Evolutionary conservation across 2,888 invertebrate species (phyloP).

Genomic region (Drosophila nigritarsus): DNA sequence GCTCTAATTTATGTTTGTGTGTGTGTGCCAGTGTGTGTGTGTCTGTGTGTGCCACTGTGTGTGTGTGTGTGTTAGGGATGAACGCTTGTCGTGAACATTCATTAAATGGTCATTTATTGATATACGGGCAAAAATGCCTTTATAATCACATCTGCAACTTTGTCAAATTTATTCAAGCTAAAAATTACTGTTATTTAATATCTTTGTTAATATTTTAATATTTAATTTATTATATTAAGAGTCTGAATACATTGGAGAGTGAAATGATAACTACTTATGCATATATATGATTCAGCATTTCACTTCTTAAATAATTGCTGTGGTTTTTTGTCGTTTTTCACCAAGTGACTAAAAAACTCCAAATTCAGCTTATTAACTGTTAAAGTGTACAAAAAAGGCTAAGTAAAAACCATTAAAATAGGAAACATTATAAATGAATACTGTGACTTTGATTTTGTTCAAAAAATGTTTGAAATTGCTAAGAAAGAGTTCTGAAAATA

Average conservation of each 20-base stretch:
- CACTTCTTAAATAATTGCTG: background rate
- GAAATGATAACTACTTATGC: background rate
- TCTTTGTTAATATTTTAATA: background rate
- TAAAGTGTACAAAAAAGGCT: no score
- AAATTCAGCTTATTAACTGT: no score
- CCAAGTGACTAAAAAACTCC: background rate
- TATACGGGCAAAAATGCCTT: background rate
- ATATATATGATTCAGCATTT: background rate
- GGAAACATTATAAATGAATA: background rate
- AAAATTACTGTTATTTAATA: background rate
- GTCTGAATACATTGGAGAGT: background rate
- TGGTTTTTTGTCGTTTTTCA: background rate
- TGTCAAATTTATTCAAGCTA: background rate
- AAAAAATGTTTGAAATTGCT: background rate
- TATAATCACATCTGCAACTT: background rate
- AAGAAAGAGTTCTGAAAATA: background rate
- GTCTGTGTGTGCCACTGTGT: conserved; percentile 1
- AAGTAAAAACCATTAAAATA: no score
- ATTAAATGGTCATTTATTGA: background rate
- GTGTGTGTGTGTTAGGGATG: conserved; percentile 4
- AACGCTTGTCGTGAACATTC: background rate
- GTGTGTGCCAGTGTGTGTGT: conserved; percentile 20
- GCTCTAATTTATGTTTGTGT: conserved; percentile 27
- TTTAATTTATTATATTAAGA: background rate
- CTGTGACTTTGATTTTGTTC: background rate